Base-by-base conservation (phyloP, 1,140 invertebrate species). In the Berghia stephanieae region DNA sequence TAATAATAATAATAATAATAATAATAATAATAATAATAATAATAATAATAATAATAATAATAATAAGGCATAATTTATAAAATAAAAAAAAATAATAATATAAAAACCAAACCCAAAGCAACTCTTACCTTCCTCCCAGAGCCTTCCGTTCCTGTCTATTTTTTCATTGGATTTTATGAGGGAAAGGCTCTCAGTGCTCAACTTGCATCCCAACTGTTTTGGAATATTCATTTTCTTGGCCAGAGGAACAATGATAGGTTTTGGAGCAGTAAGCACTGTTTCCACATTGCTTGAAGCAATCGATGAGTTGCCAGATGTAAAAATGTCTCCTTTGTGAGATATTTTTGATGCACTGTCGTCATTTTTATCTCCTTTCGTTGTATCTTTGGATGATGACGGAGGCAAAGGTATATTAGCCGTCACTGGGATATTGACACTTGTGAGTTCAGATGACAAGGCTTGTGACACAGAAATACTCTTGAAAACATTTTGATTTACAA, bases 71-170 rank as follows among this genome's bases (percentile, higher is more conserved):
- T n/a, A 60, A 60, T 27, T 68, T 68, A 5, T 78, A 27, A 60
- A 72, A 18, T 27, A 77, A 1, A 79, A 77, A 66, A 74, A 78
- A 90, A 42, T 43, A 78, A 69, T 18, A 36, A 31, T 16, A 63
- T 57, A 40, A 6, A 10, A 27, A 6, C n/a, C 36, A 71, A 8
- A 60, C 3, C 24, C 43, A 24, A 60, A 70, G 63, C 43, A 77
- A n/a, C n/a, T n/a, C 70, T 71, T 80, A 85, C 81, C 83, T 77
- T 83, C 81, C 67, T 84, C 83, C 21, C 72, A 60, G 42, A 75
- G n/a, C 44, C 44, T 16, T 4, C 55, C 72, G 34, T 63, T 27
- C 63, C 42, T 60, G 44, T 75, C 72, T 40, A 75, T 63, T 31
- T 42, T 60, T 38, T 75, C 72, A 24, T 36, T 63, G 27, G 72